Conservation (phyloP, 2,113 vertebrate species). For the Microcebus griseorufus region DNA sequence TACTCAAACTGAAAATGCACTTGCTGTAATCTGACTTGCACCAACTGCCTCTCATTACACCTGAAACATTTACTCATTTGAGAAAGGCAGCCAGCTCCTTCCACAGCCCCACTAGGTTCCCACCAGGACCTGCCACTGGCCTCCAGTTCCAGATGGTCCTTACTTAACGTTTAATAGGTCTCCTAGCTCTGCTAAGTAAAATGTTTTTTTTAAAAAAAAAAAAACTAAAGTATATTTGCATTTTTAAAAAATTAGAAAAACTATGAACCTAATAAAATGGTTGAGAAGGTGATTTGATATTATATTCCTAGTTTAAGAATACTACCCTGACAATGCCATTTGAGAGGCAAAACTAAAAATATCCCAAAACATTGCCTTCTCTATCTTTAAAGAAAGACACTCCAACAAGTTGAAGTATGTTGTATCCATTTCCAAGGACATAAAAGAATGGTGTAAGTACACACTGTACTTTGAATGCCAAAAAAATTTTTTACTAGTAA, state of each 20-base stretch:
- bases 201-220: not conserved
- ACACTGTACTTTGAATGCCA: not conserved
- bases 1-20: constrained; percentile 77
- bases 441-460: constrained; percentile 28
- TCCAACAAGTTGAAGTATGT: constrained; percentile 6
- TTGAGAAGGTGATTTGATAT: not conserved
- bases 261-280: not conserved
- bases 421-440: constrained; percentile 40
- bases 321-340: not conserved
- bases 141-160: not conserved
- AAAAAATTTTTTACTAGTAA: not conserved
- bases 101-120: not conserved
- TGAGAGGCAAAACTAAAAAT: constrained; percentile 45
- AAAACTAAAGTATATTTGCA: not conserved
- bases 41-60: constrained; percentile 53
- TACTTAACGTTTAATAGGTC: not conserved
- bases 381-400: constrained; percentile 33
- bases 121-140: not conserved
- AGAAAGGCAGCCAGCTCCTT: constrained; percentile 34
- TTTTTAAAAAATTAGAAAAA: not conserved
- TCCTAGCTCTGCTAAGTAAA: not conserved
- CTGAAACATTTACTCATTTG: constrained; percentile 44
- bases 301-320: not conserved
- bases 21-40: constrained; percentile 55
- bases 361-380: not conserved